A percentile compares a stretch with the other conserved stretches of the same genome.
Evolutionary conservation across 2,888 invertebrate genomes (phyloP).

Genomic region (Xylota segnis): DNA sequence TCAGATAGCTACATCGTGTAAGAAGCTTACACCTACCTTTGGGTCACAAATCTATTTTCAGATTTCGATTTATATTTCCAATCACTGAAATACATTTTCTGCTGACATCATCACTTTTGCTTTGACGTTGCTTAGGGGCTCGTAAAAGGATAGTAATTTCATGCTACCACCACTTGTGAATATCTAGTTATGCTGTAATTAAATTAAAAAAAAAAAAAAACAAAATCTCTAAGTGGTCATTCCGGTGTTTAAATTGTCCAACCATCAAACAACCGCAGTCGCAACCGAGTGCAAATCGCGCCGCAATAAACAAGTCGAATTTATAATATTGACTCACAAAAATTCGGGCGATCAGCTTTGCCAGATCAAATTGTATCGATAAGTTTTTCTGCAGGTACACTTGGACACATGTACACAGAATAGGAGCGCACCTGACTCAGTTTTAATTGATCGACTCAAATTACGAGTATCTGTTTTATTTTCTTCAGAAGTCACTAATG

Average conservation of each 20-base stretch:
- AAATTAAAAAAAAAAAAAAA: not conserved
- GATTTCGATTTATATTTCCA: too few species aligned
- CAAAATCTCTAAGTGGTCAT: constrained; percentile 13
- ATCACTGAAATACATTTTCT: not conserved
- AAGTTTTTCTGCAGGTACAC: constrained; percentile 24
- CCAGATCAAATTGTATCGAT: constrained; percentile 60
- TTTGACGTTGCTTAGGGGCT: not conserved
- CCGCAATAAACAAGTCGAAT: constrained; percentile 45
- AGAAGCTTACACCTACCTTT: too few species aligned
- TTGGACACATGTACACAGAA: constrained; percentile 16
- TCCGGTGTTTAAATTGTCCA: constrained; percentile 11
- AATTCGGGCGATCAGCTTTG: constrained; percentile 1
- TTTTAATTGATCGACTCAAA: constrained; percentile 58
- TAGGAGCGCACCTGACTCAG: constrained; percentile 59
- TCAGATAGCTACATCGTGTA: too few species aligned
- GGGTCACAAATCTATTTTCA: too few species aligned
- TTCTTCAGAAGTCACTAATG: constrained; percentile 33
- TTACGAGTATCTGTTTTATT: constrained; percentile 40
- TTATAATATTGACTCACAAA: constrained; percentile 35
- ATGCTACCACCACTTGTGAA: constrained; percentile 48
- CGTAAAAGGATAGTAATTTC: constrained; percentile 42
- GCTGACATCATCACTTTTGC: constrained; percentile 35
- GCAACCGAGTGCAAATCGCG: constrained; percentile 34
- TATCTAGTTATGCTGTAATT: not conserved
- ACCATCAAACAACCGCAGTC: constrained; percentile 24